Percentiles rank a stretch among this genome's conserved stretches.
Evolutionary conservation across 2,113 vertebrate genomes (phyloP).

Genomic region (Oryzias celebensis): DNA sequence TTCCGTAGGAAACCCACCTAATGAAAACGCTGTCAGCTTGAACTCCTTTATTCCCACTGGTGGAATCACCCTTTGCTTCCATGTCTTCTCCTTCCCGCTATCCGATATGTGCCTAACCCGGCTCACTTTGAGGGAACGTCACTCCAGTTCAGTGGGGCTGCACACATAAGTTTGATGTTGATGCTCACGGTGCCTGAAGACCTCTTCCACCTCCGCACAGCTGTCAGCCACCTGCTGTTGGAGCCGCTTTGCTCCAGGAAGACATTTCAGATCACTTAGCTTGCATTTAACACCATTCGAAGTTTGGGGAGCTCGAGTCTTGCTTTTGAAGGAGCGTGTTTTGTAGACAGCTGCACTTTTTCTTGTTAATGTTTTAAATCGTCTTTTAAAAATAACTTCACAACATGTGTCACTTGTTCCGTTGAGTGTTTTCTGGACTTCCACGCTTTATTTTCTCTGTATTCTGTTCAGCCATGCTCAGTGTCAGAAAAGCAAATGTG

Average conservation of each 20-base stretch:
- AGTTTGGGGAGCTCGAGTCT: slow-evolving; percentile 3
- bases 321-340: slow-evolving; percentile 22
- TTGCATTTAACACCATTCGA: slow-evolving; percentile 33
- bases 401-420: too few species aligned
- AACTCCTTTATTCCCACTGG: slow-evolving; percentile 7
- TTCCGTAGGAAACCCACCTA: too few species aligned
- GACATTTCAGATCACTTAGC: slow-evolving; percentile 42
- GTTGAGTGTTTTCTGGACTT: too few species aligned
- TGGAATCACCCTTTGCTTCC: slow-evolving; percentile 10
- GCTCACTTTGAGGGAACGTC: slow-evolving; percentile 31
- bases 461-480: too few species aligned
- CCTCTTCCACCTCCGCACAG: slow-evolving; percentile 50
- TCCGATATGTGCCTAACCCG: slow-evolving; percentile 45
- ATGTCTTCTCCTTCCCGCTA: slow-evolving; percentile 15
- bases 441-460: too few species aligned
- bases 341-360: slow-evolving; percentile 36
- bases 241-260: slow-evolving; percentile 12
- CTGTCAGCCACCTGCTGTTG: slow-evolving; percentile 65
- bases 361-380: slow-evolving; percentile 47
- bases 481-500: too few species aligned
- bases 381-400: slow-evolving; percentile 28
- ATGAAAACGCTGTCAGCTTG: not conserved
- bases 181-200: slow-evolving; percentile 29
- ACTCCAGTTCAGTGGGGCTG: slow-evolving; percentile 20
- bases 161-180: not conserved